phyloP scores from a whole-genome alignment of 2,888 invertebrate genomes.

The Tinea semifulvella region DNA sequence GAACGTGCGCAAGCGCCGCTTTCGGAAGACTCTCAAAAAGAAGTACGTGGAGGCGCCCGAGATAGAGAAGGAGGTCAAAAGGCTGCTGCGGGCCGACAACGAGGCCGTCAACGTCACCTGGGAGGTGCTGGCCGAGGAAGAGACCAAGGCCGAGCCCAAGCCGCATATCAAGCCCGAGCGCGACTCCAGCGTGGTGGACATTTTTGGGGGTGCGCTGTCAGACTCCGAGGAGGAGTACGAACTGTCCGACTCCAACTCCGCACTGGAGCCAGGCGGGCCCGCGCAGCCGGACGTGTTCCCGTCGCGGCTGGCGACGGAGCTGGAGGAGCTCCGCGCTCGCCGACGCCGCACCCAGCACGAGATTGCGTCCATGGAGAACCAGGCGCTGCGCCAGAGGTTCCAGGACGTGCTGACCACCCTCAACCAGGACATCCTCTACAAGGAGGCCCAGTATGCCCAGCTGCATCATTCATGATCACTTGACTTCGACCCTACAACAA shows the following conservation, averaged over 20 bases:
- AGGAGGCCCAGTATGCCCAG: slow-evolving; percentile 75
- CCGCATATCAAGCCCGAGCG: slow-evolving; percentile 22
- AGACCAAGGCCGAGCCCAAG: slow-evolving; percentile 48
- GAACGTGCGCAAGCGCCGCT: slow-evolving; percentile 91
- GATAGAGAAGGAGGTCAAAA: slow-evolving; percentile 97
- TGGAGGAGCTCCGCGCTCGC: slow-evolving; percentile 78
- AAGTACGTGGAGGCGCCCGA: slow-evolving; percentile 98
- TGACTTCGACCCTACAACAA: too few relatives aligned
- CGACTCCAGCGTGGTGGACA: slow-evolving; percentile 68
- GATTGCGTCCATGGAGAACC: slow-evolving; percentile 85
- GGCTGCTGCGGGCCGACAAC: slow-evolving; percentile 89
- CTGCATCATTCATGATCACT: too few relatives aligned
- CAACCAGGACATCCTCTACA: slow-evolving; percentile 80
- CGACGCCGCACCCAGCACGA: slow-evolving; percentile 83
- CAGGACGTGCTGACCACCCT: slow-evolving; percentile 82
- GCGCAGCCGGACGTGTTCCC: slow-evolving; percentile 49
- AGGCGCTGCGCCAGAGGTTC: slow-evolving; percentile 82
- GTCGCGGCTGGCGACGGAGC: slow-evolving; percentile 72
- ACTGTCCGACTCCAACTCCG: slow-evolving; percentile 68
- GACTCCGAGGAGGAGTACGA: slow-evolving; percentile 87
- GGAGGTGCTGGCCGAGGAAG: slow-evolving; percentile 90
- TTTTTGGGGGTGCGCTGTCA: slow-evolving; percentile 93
- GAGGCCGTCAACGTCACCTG: slow-evolving; percentile 90
- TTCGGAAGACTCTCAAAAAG: slow-evolving; percentile 94
- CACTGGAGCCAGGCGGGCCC: slow-evolving; percentile 34